Evolutionary conservation across 2,113 vertebrate species (phyloP).

Genomic region (Mohoua ochrocephala): DNA sequence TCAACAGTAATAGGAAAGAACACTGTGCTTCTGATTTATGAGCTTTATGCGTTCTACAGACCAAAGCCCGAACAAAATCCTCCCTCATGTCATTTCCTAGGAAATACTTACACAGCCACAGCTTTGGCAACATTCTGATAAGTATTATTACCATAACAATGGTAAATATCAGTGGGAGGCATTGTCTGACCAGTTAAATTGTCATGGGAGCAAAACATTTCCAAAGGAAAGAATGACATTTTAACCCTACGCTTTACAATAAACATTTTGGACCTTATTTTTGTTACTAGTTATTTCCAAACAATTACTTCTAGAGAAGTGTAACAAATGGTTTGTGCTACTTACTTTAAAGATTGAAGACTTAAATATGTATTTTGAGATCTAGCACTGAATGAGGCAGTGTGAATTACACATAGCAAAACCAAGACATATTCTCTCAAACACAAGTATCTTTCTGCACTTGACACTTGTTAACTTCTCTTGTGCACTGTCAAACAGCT

Average conservation of each 20-base stretch:
- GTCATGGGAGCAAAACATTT: conserved; percentile 16
- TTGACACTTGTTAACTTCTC: background rate
- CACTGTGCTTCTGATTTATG: background rate
- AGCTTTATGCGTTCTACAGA: background rate
- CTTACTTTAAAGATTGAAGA: background rate
- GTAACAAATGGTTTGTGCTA: background rate
- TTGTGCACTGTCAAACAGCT: background rate
- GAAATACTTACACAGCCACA: conserved; percentile 36
- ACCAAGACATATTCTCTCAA: background rate
- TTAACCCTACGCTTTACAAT: background rate
- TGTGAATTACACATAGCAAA: background rate
- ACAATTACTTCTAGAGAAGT: background rate
- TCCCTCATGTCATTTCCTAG: conserved; percentile 7
- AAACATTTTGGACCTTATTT: background rate
- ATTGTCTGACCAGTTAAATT: conserved; percentile 34
- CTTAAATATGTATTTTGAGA: background rate
- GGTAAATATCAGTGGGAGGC: conserved; percentile 48
- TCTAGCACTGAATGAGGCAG: background rate
- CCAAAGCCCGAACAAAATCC: background rate
- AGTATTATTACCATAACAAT: conserved; percentile 11
- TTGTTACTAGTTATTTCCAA: background rate
- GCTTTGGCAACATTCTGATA: conserved; percentile 14
- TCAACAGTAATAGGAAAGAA: background rate
- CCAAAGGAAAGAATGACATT: conserved; percentile 28
- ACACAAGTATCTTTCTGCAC: background rate